Evolutionary conservation across 2,888 invertebrate genomes (phyloP).

Genomic region (Yponomeuta evonymella): DNA sequence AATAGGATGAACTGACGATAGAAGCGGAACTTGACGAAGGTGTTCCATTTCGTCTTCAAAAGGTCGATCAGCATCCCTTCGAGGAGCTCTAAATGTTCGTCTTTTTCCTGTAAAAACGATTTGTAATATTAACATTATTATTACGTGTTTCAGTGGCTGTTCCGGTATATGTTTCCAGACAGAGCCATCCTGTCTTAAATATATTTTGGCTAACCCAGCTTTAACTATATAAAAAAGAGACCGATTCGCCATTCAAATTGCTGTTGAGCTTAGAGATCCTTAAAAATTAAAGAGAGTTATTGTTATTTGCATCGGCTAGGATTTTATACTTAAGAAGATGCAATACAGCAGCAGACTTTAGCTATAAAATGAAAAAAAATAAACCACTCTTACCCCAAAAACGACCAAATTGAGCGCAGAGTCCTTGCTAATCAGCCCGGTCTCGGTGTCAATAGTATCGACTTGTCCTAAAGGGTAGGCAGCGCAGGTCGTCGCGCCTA

Average conservation of each 20-base stretch:
- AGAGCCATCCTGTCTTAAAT: too few relatives aligned
- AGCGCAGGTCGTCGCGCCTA: slow-evolving; percentile 96
- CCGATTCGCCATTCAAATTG: too few relatives aligned
- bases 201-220: too few relatives aligned
- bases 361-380: too few relatives aligned
- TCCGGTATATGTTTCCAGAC: too few relatives aligned
- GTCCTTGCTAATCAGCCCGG: slow-evolving; percentile 95
- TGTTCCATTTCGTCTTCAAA: slow-evolving; percentile 97
- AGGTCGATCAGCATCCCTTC: slow-evolving; percentile 96
- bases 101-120: slow-evolving; percentile 83
- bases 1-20: slow-evolving; percentile 95
- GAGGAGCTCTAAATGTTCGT: slow-evolving; percentile 95
- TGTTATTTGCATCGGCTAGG: neutral
- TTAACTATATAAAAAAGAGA: too few relatives aligned
- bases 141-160: too few relatives aligned
- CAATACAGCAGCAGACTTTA: too few relatives aligned
- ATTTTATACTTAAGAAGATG: too few relatives aligned
- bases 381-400: slow-evolving; percentile 86
- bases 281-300: neutral
- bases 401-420: slow-evolving; percentile 97
- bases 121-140: too few relatives aligned
- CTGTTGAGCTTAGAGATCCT: too few relatives aligned
- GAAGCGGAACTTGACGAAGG: slow-evolving; percentile 96
- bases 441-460: slow-evolving; percentile 94
- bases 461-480: slow-evolving; percentile 96